phyloP scores from a whole-genome alignment of 2,113 vertebrate genomes.

The Cardinalis cardinalis region DNA sequence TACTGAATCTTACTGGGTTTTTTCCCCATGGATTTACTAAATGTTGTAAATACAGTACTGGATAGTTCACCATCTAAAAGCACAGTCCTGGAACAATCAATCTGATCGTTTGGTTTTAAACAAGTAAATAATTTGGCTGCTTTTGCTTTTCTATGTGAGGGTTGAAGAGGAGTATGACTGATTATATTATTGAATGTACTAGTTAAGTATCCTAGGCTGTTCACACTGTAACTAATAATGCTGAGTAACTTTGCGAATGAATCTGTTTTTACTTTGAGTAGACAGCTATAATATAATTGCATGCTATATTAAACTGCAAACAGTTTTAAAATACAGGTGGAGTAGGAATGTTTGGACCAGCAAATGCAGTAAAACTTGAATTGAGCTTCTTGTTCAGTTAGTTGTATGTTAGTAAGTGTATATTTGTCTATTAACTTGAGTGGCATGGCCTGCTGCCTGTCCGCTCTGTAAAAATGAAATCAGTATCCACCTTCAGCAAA shows the following conservation, averaged over 20 bases:
- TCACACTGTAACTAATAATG: not conserved
- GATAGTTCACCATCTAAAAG: not conserved
- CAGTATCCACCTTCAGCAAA: not conserved
- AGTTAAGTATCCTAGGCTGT: not conserved
- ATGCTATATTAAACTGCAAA: not conserved
- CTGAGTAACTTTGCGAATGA: not conserved
- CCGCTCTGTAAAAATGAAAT: not conserved
- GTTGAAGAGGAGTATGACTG: not conserved
- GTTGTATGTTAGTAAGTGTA: not conserved
- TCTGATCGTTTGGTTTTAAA: not conserved
- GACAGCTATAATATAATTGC: not conserved
- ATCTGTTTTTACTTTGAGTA: not conserved
- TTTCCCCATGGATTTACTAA: not conserved
- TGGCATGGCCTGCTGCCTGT: not conserved
- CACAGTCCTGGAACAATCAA: not conserved
- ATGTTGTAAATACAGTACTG: not conserved
- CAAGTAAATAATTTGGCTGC: not conserved
- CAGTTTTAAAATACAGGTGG: not conserved
- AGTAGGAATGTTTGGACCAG: not conserved
- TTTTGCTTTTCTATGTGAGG: not conserved
- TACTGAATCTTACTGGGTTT: not conserved
- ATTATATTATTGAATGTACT: not conserved
- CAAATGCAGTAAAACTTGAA: not conserved
- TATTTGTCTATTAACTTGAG: not conserved
- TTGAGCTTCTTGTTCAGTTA: not conserved